Conservation (phyloP, 2,113 vertebrate species). For the Dipodomys ordii region DNA sequence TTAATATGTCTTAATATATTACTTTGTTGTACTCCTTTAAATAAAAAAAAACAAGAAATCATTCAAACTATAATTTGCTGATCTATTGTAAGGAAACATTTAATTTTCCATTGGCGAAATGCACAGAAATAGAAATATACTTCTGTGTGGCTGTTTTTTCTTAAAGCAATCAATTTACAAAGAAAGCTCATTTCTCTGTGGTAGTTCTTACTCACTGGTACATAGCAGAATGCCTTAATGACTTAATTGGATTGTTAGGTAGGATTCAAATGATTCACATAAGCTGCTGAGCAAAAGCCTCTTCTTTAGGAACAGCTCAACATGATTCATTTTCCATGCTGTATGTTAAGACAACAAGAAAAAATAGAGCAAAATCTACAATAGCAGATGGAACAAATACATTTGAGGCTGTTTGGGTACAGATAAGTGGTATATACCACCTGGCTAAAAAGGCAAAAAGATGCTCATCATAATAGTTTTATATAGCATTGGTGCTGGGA, state of each 20-base stretch:
- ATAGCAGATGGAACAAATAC: conserved; percentile 73
- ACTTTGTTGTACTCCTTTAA: conserved; percentile 1
- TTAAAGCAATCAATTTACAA: conserved; percentile 54
- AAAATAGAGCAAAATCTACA: conserved; percentile 57
- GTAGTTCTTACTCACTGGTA: conserved; percentile 55
- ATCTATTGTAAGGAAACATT: background rate
- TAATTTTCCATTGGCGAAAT: background rate
- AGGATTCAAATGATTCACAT: conserved; percentile 61
- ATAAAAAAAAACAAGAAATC: conserved; percentile 24
- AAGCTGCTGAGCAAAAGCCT: conserved; percentile 52
- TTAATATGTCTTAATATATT: background rate
- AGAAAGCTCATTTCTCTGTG: conserved; percentile 51
- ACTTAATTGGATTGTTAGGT: conserved; percentile 66
- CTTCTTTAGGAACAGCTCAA: conserved; percentile 59
- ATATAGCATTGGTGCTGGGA: background rate
- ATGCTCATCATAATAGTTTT: background rate
- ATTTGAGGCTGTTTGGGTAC: conserved; percentile 57
- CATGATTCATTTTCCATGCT: conserved; percentile 61
- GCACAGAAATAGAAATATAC: background rate
- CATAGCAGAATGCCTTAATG: conserved; percentile 46
- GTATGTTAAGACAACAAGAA: conserved; percentile 74
- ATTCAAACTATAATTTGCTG: conserved; percentile 14
- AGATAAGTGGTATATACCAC: conserved; percentile 60
- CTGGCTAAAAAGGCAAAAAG: conserved; percentile 50
- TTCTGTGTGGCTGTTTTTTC: conserved; percentile 14